phyloP scores from a whole-genome alignment of 2,113 vertebrate genomes.

The Cryptomyrus ogoouensis region DNA sequence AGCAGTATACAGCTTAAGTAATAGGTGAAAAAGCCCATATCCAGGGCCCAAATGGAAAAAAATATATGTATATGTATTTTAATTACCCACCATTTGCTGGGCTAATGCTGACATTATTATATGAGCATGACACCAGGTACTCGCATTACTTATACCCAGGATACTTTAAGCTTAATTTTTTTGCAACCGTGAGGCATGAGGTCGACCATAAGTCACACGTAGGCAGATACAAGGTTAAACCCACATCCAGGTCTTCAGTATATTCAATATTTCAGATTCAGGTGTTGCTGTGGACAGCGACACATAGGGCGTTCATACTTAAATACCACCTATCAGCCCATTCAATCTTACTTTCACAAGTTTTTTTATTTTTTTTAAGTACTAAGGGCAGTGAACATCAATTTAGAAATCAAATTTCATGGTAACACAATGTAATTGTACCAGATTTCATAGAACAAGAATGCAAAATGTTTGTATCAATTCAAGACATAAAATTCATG shows the following conservation, averaged over 20 bases:
- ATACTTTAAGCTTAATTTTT: neutral
- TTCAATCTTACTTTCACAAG: neutral
- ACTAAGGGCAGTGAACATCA: constrained; percentile 5
- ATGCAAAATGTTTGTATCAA: neutral
- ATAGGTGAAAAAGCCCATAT: neutral
- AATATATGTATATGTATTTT: neutral
- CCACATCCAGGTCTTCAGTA: neutral
- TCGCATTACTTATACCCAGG: neutral
- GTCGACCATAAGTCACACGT: neutral
- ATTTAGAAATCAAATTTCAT: neutral
- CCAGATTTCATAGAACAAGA: constrained; percentile 6
- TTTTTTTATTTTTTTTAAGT: neutral
- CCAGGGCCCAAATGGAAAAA: neutral
- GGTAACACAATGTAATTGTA: neutral
- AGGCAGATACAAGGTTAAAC: neutral
- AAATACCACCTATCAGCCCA: neutral
- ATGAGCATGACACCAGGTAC: neutral
- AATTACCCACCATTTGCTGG: neutral
- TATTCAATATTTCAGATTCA: neutral
- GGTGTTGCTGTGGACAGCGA: neutral
- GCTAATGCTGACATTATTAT: neutral
- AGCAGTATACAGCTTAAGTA: neutral
- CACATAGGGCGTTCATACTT: neutral
- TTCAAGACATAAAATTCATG: neutral
- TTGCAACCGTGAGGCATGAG: neutral